Conservation (phyloP, 1,140 invertebrate genomes). For the Ceratina australensis region DNA sequence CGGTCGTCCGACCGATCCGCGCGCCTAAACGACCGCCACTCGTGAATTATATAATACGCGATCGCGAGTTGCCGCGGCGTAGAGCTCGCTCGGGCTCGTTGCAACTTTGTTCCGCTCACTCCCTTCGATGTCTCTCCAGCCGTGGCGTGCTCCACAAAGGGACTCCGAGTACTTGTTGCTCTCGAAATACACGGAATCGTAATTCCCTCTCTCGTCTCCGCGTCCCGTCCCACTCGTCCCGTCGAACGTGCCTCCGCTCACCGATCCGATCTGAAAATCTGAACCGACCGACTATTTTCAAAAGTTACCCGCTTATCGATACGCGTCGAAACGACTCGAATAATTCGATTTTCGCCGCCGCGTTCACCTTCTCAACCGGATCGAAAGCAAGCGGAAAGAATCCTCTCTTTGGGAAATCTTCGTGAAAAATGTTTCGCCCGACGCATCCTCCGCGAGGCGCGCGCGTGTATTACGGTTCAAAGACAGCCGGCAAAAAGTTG, state of each 20-base stretch:
- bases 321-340: no score
- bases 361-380: neutral
- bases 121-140: conserved; percentile 56
- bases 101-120: conserved; percentile 59
- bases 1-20: conserved; percentile 24
- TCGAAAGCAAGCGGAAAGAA: no score
- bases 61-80: conserved; percentile 37
- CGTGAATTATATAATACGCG: conserved; percentile 55
- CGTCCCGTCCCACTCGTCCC: neutral
- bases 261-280: neutral
- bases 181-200: conserved; percentile 60
- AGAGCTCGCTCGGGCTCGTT: conserved; percentile 28
- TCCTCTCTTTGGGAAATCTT: neutral
- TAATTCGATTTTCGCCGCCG: no score
- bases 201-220: conserved; percentile 44
- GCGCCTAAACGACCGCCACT: conserved; percentile 34
- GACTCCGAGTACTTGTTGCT: conserved; percentile 64
- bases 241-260: neutral
- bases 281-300: no score
- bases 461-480: neutral
- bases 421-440: conserved; percentile 7
- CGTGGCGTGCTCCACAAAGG: conserved; percentile 50
- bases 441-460: neutral
- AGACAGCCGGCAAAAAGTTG: conserved; percentile 12
- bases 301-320: no score